Evolutionary conservation across 64 coral and sea anemone species (phyloP).

Genomic region (Stylophora pistillata): DNA sequence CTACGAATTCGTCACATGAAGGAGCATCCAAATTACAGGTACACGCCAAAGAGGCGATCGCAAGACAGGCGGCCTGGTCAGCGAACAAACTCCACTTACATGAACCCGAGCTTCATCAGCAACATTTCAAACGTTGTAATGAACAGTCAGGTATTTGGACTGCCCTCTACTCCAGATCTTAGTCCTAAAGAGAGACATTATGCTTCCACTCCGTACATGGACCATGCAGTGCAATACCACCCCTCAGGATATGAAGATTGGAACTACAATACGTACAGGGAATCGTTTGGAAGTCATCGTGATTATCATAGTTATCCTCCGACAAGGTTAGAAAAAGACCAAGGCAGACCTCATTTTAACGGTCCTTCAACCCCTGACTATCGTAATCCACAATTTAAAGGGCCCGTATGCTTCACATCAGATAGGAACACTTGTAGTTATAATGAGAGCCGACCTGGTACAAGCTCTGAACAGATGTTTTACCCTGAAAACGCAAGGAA

Average conservation of each 20-base stretch:
- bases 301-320: not conserved
- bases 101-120: slow-evolving; percentile 64
- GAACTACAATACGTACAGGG: slow-evolving; percentile 6
- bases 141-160: slow-evolving; percentile 54
- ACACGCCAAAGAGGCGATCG: slow-evolving; percentile 80
- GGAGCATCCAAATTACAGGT: slow-evolving; percentile 95
- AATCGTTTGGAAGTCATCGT: not conserved
- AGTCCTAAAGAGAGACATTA: slow-evolving; percentile 60
- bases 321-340: slow-evolving; percentile 14
- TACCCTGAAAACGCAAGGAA: slow-evolving; percentile 13
- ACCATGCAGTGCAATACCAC: slow-evolving; percentile 2
- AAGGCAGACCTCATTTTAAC: not conserved
- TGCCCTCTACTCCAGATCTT: slow-evolving; percentile 73
- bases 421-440: not conserved
- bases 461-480: not conserved
- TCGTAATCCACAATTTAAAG: slow-evolving; percentile 10
- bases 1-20: slow-evolving; percentile 98
- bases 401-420: not conserved
- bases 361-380: not conserved
- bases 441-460: not conserved
- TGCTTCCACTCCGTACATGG: slow-evolving; percentile 32
- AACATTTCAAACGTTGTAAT: slow-evolving; percentile 41
- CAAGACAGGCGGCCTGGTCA: slow-evolving; percentile 74
- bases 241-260: not conserved
- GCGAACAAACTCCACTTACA: slow-evolving; percentile 59